Conservation (phyloP, 2,888 invertebrate species). For the Papilio protenor region DNA sequence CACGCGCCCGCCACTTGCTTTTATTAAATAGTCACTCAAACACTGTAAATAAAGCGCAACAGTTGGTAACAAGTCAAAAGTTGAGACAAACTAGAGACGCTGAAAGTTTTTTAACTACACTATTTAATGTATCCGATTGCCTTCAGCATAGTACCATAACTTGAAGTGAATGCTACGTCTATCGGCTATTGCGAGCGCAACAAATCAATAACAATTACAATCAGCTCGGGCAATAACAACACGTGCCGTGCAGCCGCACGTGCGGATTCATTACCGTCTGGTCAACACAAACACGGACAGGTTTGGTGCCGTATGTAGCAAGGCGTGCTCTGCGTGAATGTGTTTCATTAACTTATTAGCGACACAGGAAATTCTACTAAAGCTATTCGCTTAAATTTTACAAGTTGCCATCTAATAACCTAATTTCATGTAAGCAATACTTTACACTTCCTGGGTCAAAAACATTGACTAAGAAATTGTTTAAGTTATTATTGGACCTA, state of each 20-base stretch:
- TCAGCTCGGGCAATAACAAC: background rate
- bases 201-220: constrained; percentile 12
- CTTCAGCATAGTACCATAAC: background rate
- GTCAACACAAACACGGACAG: background rate
- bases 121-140: background rate
- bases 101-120: background rate
- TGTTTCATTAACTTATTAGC: background rate
- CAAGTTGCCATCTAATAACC: background rate
- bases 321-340: background rate
- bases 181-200: background rate
- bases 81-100: background rate
- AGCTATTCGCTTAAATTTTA: background rate
- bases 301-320: background rate
- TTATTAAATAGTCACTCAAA: background rate
- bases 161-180: background rate
- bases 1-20: background rate
- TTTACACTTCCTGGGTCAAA: background rate
- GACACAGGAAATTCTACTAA: background rate
- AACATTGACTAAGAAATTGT: too few species aligned
- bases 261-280: background rate
- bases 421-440: background rate
- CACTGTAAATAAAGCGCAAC: background rate
- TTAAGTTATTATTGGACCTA: background rate
- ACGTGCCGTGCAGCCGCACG: background rate
- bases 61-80: background rate